A percentile compares a stretch with the other conserved stretches of the same genome.
phyloP scores from a whole-genome alignment of 2,888 invertebrate genomes.

The Lutraria lutraria region DNA sequence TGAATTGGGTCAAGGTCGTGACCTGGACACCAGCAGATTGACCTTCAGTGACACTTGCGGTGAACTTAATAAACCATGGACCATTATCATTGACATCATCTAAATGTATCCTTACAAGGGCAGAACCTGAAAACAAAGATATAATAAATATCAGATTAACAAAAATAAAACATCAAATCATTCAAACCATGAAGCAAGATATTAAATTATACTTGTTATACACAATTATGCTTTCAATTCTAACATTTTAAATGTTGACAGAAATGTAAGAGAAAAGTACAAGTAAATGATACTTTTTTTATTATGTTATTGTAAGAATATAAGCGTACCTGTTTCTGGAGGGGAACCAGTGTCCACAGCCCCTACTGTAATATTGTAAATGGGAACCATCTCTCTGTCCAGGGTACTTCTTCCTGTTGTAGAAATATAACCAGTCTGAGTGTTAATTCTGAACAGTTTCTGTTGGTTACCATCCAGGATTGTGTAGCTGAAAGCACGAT shows the following conservation, averaged over 20 bases:
- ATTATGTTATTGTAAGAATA: background rate
- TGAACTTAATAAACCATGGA: constrained; percentile 90
- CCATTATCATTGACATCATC: constrained; percentile 97
- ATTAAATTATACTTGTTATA: too few species aligned
- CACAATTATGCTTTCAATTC: too few species aligned
- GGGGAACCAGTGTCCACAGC: constrained; percentile 82
- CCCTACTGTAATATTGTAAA: constrained; percentile 80
- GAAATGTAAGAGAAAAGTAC: background rate
- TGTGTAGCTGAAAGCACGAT: constrained; percentile 79
- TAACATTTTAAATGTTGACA: background rate
- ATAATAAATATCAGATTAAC: background rate
- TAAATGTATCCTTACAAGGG: constrained; percentile 93
- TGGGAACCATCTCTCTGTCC: constrained; percentile 80
- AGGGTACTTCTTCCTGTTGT: constrained; percentile 76
- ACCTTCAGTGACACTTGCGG: constrained; percentile 79
- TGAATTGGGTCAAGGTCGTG: constrained; percentile 76
- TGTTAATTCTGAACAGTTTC: constrained; percentile 76
- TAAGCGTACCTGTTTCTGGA: constrained; percentile 79
- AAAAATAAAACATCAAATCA: background rate
- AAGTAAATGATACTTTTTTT: background rate
- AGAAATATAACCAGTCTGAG: constrained; percentile 74
- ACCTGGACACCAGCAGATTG: constrained; percentile 71
- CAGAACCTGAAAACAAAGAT: constrained; percentile 89
- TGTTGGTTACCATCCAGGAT: constrained; percentile 78
- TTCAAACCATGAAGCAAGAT: background rate